Evolutionary conservation across 2,797 vertebrate species (phyloP), one percentile per base, ranked within the genome.

Genomic region (Myotis planiceps): DNA sequence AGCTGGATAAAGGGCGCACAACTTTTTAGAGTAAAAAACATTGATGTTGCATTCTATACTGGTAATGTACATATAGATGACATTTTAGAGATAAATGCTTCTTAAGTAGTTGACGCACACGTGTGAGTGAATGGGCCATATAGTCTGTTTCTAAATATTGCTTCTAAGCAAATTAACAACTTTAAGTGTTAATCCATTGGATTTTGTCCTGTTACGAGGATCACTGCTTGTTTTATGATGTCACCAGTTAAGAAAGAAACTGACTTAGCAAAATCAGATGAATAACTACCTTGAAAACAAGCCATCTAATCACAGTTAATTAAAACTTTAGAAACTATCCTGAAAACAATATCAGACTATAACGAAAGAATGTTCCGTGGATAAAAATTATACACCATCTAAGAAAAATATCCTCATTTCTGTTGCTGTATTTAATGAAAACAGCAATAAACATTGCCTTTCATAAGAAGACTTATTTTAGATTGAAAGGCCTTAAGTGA

Each of bases 401-500:
- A 92, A 90, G 63, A 92, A 92, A 96, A 81, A 45, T 27, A 32
- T 23, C 18, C 29, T 88, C 37, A 60, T 65, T 55, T 90, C 95
- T 93, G 29, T 49, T 71, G 65, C 23, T 58, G 12, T 39, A 47
- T 14, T 87, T 84, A 88, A 45, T 34, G 34, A 92, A 96, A 97
- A 88, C 25, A 75, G 45, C 47, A 60, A 27, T 47, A 86, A 92
- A 34, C 21, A 39, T 8, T 49, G 32, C n/a, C 42, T 74, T 18
- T 63, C 25, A 37, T 60, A 15, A 5, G 32, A 75, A 66, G 45
- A 85, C 29, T 76, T 75, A 15, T 6, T 13, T 25, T 34, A 63
- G 13, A 18, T 39, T 27, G 34, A 29, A 66, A 58, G 29, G 49
- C 72, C 37, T 84, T 83, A 34, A n/a, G n/a, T 27, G 9, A 39